These are phyloP conservation scores for Drosophila saltans DNA, from an alignment of 1,140 invertebrate genomes.

Conservation along the genomic window DNA sequence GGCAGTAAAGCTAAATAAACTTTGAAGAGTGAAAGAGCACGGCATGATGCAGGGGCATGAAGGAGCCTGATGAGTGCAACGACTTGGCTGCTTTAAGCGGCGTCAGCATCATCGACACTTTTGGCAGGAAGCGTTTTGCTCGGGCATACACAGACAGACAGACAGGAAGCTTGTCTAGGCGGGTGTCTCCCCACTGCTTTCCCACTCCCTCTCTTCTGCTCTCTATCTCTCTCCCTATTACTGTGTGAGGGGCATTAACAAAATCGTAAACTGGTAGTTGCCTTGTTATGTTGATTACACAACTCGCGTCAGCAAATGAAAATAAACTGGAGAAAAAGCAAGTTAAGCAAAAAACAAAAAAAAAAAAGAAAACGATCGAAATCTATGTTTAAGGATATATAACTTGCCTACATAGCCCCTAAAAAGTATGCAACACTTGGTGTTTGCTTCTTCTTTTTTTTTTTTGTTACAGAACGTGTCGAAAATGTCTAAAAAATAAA, in stretches of 20 bases:
- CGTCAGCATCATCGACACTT: conserved; percentile 63
- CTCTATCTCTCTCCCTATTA: too few relatives aligned
- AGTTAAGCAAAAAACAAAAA: conserved; percentile 34
- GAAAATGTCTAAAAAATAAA: conserved; percentile 13
- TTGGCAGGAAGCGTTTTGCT: conserved; percentile 73
- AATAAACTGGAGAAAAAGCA: conserved; percentile 46
- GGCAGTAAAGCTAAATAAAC: conserved; percentile 69
- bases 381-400: conserved; percentile 15
- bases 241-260: conserved; percentile 67
- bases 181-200: conserved; percentile 28
- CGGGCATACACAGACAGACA: conserved; percentile 57
- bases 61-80: conserved; percentile 73
- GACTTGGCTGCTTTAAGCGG: conserved; percentile 64
- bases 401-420: conserved; percentile 25
- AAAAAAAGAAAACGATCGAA: not conserved
- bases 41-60: not conserved
- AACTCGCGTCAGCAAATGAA: conserved; percentile 44
- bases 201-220: too few relatives aligned
- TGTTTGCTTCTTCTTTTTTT: conserved; percentile 5
- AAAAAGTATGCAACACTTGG: conserved; percentile 61
- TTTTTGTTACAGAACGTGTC: conserved; percentile 33
- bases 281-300: conserved; percentile 80
- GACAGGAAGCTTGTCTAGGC: conserved; percentile 75
- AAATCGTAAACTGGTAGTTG: conserved; percentile 77
- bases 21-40: conserved; percentile 21